These are phyloP conservation scores for Cololabis saira DNA, from an alignment of 2,113 vertebrate species.

Conservation along the genomic window DNA sequence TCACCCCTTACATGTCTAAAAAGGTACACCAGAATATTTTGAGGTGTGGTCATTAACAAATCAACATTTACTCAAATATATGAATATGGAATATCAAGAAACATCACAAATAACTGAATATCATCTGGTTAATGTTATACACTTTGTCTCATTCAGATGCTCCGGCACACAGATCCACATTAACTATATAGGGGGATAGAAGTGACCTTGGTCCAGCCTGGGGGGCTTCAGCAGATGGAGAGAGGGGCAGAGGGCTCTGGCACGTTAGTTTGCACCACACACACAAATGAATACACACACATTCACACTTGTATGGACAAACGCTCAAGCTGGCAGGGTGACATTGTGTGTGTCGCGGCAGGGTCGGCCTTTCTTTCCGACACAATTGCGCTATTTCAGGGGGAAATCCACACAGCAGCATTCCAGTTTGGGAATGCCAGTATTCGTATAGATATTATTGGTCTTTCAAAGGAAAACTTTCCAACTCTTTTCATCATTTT, in stretches of 20 bases:
- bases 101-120: background rate
- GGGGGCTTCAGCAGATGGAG: conserved; percentile 78
- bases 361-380: conserved; percentile 25
- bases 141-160: conserved; percentile 7
- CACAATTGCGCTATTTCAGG: conserved; percentile 57
- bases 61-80: background rate
- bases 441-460: background rate
- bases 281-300: conserved; percentile 42
- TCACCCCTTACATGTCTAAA: no score
- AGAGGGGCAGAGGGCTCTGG: conserved; percentile 74
- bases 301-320: conserved; percentile 44
- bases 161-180: conserved; percentile 35
- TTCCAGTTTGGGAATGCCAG: conserved; percentile 32
- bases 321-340: conserved; percentile 60
- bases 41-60: background rate
- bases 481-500: background rate
- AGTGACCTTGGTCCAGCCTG: conserved; percentile 78
- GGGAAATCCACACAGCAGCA: conserved; percentile 44
- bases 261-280: conserved; percentile 47
- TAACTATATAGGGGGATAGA: conserved; percentile 40
- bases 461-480: background rate
- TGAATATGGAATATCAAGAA: background rate
- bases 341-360: conserved; percentile 62
- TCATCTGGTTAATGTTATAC: background rate
- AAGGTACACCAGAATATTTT: no score